Conservation (phyloP, 2,888 invertebrate species). For the Noctua janthina region DNA sequence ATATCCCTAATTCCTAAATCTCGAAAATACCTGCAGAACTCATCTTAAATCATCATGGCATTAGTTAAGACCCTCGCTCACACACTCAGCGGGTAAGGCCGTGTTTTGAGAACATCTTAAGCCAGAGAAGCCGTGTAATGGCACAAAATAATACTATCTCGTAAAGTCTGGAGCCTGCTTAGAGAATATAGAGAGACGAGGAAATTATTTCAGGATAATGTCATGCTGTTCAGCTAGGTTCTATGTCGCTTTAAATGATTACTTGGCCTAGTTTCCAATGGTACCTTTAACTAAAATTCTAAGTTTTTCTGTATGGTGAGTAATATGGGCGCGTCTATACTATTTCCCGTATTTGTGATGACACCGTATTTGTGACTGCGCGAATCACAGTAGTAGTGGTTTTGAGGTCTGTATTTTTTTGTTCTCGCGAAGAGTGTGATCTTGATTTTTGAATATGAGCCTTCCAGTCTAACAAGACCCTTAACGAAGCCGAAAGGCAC, state of each 20-base stretch:
- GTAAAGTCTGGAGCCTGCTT: conserved; percentile 43
- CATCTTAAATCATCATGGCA: conserved; percentile 40
- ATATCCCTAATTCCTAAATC: conserved; percentile 41
- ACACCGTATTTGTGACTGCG: background rate
- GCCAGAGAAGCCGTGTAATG: conserved; percentile 35
- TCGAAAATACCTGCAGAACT: conserved; percentile 23
- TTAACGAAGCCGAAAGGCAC: too few species aligned
- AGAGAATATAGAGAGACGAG: conserved; percentile 33
- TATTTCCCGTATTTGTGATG: background rate
- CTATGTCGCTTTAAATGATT: conserved; percentile 27
- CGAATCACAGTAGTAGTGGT: background rate
- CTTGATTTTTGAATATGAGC: background rate
- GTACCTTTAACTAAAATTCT: background rate
- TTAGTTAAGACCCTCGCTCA: conserved; percentile 33
- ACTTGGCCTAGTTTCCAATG: conserved; percentile 9
- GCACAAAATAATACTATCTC: conserved; percentile 47
- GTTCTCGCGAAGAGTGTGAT: background rate
- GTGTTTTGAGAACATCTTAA: conserved; percentile 49
- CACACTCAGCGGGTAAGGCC: conserved; percentile 20
- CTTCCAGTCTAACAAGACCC: background rate
- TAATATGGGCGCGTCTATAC: background rate
- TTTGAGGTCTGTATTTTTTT: background rate
- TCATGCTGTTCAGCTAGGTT: background rate
- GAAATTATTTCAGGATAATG: conserved; percentile 45
- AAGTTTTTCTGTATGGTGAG: background rate